These are phyloP conservation scores for Hanleya hanleyi DNA, from an alignment of 2,888 invertebrate species.

Conservation along the genomic window DNA sequence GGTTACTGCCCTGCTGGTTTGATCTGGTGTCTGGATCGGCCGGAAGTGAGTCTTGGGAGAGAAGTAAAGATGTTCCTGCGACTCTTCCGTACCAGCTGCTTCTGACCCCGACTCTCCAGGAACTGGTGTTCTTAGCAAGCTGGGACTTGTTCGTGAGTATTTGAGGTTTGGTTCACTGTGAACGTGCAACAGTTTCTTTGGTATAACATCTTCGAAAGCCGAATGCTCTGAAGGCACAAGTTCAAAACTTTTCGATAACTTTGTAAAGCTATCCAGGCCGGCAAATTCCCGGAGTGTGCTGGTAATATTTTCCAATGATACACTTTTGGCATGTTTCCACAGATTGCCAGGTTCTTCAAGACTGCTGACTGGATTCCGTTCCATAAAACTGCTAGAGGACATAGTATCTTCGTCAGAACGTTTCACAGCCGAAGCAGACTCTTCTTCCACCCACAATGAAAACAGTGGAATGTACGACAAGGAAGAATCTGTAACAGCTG, in stretches of 20 bases:
- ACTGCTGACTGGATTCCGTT: background rate
- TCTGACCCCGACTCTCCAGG: constrained; percentile 30
- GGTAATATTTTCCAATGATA: background rate
- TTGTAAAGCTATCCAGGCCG: background rate
- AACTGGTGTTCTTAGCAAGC: constrained; percentile 10
- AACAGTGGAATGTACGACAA: background rate
- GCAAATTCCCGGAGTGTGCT: background rate
- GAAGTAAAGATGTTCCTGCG: constrained; percentile 83
- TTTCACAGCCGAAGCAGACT: too few species aligned
- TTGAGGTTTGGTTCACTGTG: constrained; percentile 57
- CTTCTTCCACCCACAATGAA: background rate
- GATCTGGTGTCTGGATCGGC: constrained; percentile 78
- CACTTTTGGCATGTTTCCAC: background rate
- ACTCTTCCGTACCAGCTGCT: constrained; percentile 37
- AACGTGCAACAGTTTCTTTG: constrained; percentile 53
- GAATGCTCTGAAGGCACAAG: constrained; percentile 62
- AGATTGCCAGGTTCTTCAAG: background rate
- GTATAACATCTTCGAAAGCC: constrained; percentile 59
- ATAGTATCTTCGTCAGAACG: too few species aligned
- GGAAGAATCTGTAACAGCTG: background rate
- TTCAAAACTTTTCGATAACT: constrained; percentile 50
- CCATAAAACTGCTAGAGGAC: too few species aligned
- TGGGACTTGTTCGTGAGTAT: constrained; percentile 18
- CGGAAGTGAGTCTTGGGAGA: constrained; percentile 88
- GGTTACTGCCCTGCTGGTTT: constrained; percentile 28